These are phyloP conservation scores for Coreius guichenoti DNA, from an alignment of 2,797 vertebrate species.

Conservation along the genomic window DNA sequence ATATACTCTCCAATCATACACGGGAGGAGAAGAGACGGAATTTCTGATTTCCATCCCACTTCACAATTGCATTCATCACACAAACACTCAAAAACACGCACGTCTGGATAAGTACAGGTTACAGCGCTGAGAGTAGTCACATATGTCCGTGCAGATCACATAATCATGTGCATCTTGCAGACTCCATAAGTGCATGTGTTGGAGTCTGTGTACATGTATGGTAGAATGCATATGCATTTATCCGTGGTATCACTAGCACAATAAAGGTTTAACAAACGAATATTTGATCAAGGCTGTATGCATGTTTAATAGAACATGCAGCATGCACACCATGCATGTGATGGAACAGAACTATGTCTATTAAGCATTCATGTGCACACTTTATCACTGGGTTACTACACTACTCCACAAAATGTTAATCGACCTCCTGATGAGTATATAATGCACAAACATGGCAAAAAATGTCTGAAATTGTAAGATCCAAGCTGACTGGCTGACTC, in stretches of 20 bases:
- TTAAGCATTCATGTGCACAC: background rate
- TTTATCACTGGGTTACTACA: background rate
- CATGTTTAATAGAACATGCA: background rate
- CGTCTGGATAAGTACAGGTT: background rate
- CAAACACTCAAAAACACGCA: background rate
- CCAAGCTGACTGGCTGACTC: background rate
- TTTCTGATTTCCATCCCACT: slow-evolving; percentile 24
- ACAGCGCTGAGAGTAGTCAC: background rate
- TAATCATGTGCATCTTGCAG: background rate
- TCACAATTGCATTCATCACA: slow-evolving; percentile 5
- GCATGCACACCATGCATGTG: background rate
- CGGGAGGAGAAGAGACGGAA: background rate
- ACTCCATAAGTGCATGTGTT: background rate
- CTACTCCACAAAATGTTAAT: background rate
- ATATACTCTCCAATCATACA: slow-evolving; percentile 37
- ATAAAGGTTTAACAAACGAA: background rate
- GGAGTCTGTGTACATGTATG: background rate
- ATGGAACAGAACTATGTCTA: background rate
- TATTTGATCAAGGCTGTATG: slow-evolving; percentile 2
- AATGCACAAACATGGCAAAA: background rate
- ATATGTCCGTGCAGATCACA: background rate
- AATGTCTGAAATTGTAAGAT: background rate
- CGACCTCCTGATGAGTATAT: background rate
- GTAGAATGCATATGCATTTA: background rate
- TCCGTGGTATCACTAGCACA: background rate